Conservation (phyloP, 2,888 invertebrate genomes). For the Epirrita christyi region DNA sequence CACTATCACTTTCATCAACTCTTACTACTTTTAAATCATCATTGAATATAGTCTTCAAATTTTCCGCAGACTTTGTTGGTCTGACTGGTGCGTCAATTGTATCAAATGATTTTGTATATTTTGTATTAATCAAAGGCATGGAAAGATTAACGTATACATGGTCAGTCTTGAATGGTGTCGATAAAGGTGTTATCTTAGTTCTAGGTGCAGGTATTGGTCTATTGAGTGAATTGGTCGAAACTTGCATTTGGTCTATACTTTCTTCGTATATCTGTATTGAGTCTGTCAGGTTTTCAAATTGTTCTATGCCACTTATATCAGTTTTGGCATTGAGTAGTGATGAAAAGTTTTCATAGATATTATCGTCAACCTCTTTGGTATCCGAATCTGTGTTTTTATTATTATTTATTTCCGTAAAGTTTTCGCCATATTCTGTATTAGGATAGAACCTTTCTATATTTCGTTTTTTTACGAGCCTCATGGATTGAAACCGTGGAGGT, state of each 20-base stretch:
- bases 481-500: conserved; percentile 74
- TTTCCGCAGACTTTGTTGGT: conserved; percentile 68
- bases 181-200: conserved; percentile 68
- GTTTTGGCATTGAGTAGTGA: conserved; percentile 64
- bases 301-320: conserved; percentile 71
- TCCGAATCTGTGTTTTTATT: conserved; percentile 62
- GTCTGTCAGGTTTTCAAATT: conserved; percentile 87
- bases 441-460: conserved; percentile 81
- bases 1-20: conserved; percentile 43
- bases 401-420: conserved; percentile 78
- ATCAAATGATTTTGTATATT: conserved; percentile 60
- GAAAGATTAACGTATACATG: conserved; percentile 86
- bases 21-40: conserved; percentile 42
- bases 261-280: conserved; percentile 88
- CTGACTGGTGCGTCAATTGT: conserved; percentile 68
- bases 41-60: conserved; percentile 53
- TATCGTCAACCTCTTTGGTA: conserved; percentile 53
- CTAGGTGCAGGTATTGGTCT: conserved; percentile 86
- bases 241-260: conserved; percentile 53
- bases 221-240: conserved; percentile 78
- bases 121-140: conserved; percentile 74
- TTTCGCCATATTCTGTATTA: conserved; percentile 77
- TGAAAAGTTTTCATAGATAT: conserved; percentile 77
- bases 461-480: conserved; percentile 74
- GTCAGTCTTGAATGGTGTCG: conserved; percentile 73